A percentile compares a stretch with the other conserved stretches of the same genome.
These are phyloP conservation scores for Petaurus breviceps DNA, from an alignment of 2,113 vertebrate species.

Conservation along the genomic window DNA sequence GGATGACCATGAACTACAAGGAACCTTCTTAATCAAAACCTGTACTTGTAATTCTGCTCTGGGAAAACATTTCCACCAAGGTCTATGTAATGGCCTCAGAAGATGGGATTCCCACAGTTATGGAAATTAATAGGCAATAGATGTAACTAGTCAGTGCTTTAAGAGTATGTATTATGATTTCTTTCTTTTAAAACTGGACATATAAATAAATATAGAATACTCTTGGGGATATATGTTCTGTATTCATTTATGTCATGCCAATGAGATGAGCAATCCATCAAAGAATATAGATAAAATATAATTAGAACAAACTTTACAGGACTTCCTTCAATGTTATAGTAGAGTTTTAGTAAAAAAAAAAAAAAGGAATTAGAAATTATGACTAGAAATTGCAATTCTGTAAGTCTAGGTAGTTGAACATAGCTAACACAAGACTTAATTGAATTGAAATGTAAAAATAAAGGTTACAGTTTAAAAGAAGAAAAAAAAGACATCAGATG, in stretches of 20 bases:
- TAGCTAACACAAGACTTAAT: neutral
- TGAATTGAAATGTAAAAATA: neutral
- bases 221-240: neutral
- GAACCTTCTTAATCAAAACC: slow-evolving; percentile 23
- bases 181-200: neutral
- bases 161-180: neutral
- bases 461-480: neutral
- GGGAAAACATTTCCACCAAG: slow-evolving; percentile 12
- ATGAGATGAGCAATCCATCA: neutral
- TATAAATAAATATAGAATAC: neutral
- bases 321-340: neutral
- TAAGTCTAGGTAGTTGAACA: neutral
- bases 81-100: neutral
- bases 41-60: slow-evolving; percentile 1
- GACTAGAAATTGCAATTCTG: neutral
- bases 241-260: neutral
- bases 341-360: neutral
- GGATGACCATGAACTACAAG: slow-evolving; percentile 13
- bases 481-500: neutral
- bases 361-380: neutral
- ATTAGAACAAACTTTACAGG: neutral
- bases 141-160: slow-evolving; percentile 18
- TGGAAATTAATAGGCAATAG: slow-evolving; percentile 18
- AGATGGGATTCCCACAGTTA: neutral
- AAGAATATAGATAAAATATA: neutral